Conservation (phyloP, 2,888 invertebrate species). For the Papilio gigon region DNA sequence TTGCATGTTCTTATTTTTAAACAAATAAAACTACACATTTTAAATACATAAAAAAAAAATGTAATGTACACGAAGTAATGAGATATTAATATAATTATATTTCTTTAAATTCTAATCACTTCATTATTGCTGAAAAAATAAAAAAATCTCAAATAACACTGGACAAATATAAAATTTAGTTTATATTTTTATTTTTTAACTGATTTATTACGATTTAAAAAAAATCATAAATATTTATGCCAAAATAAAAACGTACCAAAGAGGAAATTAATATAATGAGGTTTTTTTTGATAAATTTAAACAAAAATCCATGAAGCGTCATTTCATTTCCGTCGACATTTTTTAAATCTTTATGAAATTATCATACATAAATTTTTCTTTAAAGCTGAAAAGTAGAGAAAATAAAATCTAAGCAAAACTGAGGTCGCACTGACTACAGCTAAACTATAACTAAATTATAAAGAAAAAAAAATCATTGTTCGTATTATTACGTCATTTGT, state of each 20-base stretch:
- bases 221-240: neutral
- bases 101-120: conserved; percentile 10
- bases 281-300: neutral
- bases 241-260: neutral
- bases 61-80: conserved; percentile 25
- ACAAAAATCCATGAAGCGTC: neutral
- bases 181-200: neutral
- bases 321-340: too few species aligned
- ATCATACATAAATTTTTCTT: neutral
- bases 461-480: conserved; percentile 29
- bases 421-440: conserved; percentile 23
- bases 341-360: too few species aligned
- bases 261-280: neutral
- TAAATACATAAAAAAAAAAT: conserved; percentile 27
- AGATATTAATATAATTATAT: conserved; percentile 14
- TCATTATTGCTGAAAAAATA: conserved; percentile 11
- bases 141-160: neutral
- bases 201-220: too few species aligned
- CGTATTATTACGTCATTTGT: conserved; percentile 30
- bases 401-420: conserved; percentile 8
- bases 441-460: conserved; percentile 22
- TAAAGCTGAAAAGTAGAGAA: neutral
- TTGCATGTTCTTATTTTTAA: too few species aligned
- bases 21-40: conserved; percentile 34
- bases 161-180: neutral